A percentile compares a stretch with the other conserved stretches of the same genome.
phyloP scores from a whole-genome alignment of 64 coral and sea anemone species.

The Montipora capricornis region DNA sequence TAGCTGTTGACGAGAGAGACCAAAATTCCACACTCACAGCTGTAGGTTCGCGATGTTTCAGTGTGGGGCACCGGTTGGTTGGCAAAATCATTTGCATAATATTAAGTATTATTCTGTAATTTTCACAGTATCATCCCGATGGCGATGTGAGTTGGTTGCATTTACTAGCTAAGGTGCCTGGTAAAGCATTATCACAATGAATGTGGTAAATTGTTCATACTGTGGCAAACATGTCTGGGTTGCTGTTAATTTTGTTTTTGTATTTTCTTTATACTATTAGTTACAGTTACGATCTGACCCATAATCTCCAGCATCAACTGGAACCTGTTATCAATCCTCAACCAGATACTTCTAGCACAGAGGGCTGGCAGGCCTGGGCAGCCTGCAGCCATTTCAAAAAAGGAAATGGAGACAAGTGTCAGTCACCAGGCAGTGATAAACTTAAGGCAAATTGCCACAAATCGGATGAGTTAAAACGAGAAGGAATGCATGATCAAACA shows the following conservation, averaged over 20 bases:
- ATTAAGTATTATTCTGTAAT: too few species aligned
- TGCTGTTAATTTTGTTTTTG: background rate
- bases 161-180: too few species aligned
- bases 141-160: too few species aligned
- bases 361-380: conserved; percentile 21
- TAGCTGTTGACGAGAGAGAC: too few species aligned
- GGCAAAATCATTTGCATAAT: too few species aligned
- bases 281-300: conserved; percentile 94
- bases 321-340: conserved; percentile 49
- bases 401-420: background rate
- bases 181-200: too few species aligned
- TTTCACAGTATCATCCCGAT: too few species aligned
- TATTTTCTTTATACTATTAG: conserved; percentile 19
- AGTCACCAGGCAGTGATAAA: background rate
- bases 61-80: too few species aligned
- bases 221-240: background rate
- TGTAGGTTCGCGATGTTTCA: too few species aligned
- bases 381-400: conserved; percentile 38
- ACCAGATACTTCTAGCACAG: background rate
- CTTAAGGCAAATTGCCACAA: background rate
- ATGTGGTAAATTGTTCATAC: background rate
- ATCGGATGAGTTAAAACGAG: background rate
- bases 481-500: conserved; percentile 25
- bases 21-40: too few species aligned
- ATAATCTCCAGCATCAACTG: conserved; percentile 87